Conservation (phyloP, 1,140 invertebrate species). For the Apocrypta bakeri region DNA sequence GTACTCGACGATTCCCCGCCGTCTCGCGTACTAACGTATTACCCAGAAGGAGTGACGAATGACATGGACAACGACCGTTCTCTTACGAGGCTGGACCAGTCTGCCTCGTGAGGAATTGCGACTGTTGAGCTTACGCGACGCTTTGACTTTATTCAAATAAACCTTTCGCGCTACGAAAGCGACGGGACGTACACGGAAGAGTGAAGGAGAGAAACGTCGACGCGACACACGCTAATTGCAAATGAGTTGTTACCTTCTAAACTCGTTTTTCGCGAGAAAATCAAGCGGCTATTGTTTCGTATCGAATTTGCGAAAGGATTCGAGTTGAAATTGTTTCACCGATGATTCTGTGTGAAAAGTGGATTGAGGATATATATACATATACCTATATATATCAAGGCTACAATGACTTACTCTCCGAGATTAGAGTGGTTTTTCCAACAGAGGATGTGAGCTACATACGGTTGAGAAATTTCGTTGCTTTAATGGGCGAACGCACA, state of each 20-base stretch:
- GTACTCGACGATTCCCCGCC: neutral
- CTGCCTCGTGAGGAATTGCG: neutral
- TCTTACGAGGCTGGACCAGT: neutral
- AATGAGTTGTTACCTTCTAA: conserved; percentile 64
- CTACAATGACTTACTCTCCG: no score
- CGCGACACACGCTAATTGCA: conserved; percentile 56
- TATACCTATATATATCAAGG: no score
- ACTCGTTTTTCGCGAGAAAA: conserved; percentile 60
- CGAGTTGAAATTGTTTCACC: no score
- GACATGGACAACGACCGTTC: neutral
- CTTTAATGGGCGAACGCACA: no score
- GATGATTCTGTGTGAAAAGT: no score
- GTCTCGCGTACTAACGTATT: neutral
- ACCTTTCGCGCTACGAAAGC: no score
- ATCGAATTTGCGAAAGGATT: neutral
- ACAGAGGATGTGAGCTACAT: no score
- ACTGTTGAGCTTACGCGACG: neutral
- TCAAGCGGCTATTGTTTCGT: neutral
- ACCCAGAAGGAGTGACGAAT: neutral
- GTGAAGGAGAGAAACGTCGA: no score
- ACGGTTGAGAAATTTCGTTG: no score
- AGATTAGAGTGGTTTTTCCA: neutral
- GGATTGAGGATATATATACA: no score
- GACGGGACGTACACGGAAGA: no score
- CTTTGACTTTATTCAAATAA: conserved; percentile 9